A percentile compares a stretch with the other conserved stretches of the same genome.
phyloP scores from a whole-genome alignment of 2,113 vertebrate species.

The Pollachius pollachius region DNA sequence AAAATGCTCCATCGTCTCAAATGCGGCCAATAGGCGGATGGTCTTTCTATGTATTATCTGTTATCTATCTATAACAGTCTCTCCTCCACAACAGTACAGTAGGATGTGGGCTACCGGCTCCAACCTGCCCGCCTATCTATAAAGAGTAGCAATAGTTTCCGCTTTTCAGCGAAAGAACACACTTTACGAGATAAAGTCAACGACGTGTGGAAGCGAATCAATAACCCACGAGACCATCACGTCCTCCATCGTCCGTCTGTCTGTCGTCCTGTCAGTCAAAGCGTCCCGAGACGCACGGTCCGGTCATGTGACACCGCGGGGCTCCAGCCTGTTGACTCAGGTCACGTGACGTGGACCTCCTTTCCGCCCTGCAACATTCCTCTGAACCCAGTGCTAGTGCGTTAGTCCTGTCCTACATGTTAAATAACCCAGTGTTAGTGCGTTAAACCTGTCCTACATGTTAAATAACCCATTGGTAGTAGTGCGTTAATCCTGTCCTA shows the following conservation, averaged over 20 bases:
- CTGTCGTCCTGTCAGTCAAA: not conserved
- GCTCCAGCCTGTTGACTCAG: slow-evolving; percentile 23
- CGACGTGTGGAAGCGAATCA: not conserved
- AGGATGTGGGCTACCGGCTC: not conserved
- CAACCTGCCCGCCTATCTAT: not conserved
- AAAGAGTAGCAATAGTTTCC: not conserved
- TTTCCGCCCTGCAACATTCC: not conserved
- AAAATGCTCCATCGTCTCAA: too few species aligned
- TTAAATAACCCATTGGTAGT: too few species aligned
- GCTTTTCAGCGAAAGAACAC: not conserved
- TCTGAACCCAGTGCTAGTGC: not conserved
- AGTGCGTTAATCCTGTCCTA: too few species aligned
- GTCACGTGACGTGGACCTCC: slow-evolving; percentile 36
- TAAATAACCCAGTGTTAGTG: too few species aligned
- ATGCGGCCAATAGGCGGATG: too few species aligned
- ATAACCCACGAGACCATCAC: not conserved
- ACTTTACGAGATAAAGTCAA: not conserved
- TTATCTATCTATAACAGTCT: not conserved
- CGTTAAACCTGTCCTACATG: too few species aligned
- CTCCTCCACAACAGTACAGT: too few species aligned
- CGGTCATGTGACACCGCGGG: not conserved
- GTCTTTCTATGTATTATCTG: too few species aligned
- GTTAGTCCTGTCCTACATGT: too few species aligned
- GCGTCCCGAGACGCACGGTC: not conserved
- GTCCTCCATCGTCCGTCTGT: not conserved